A percentile compares a stretch with the other conserved stretches of the same genome.
These are phyloP conservation scores for Charadrius vociferus DNA, from an alignment of 2,113 vertebrate species.

Conservation along the genomic window DNA sequence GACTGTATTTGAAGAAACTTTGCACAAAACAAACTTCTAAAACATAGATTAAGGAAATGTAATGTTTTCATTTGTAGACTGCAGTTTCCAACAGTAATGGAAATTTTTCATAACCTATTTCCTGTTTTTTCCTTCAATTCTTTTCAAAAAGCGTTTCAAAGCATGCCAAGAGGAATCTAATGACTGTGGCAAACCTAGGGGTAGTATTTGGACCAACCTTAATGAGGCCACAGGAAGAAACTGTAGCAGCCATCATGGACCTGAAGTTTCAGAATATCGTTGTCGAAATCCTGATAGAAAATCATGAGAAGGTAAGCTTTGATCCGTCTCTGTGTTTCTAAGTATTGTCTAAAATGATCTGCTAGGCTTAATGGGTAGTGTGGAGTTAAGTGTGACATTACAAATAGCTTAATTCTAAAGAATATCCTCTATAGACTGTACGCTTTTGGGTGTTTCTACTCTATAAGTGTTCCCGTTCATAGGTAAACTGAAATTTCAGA, in stretches of 20 bases:
- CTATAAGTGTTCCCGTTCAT: not conserved
- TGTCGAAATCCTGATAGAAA: constrained; percentile 96
- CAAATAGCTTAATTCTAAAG: not conserved
- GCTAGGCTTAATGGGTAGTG: not conserved
- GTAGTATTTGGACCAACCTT: constrained; percentile 97
- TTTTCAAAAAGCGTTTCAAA: constrained; percentile 84
- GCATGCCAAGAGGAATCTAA: constrained; percentile 93
- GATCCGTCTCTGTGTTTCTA: accelerated
- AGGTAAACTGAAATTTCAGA: not conserved
- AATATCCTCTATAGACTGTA: not conserved
- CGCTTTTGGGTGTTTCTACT: not conserved
- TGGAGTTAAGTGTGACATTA: not conserved
- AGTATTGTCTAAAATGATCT: not conserved
- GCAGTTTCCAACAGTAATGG: not conserved
- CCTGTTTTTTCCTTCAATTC: constrained; percentile 38
- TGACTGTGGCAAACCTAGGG: constrained; percentile 96
- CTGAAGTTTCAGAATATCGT: constrained; percentile 99
- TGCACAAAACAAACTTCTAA: not conserved
- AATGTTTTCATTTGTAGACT: constrained; percentile 7
- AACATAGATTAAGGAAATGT: not conserved
- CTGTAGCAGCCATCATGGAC: constrained; percentile 97
- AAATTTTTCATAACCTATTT: constrained; percentile 49
- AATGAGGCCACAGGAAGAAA: constrained; percentile 96
- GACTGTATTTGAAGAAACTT: constrained; percentile 12
- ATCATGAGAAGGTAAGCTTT: constrained; percentile 88